phyloP scores from a whole-genome alignment of 2,113 vertebrate species.

The Nothocercus nigrocapillus region DNA sequence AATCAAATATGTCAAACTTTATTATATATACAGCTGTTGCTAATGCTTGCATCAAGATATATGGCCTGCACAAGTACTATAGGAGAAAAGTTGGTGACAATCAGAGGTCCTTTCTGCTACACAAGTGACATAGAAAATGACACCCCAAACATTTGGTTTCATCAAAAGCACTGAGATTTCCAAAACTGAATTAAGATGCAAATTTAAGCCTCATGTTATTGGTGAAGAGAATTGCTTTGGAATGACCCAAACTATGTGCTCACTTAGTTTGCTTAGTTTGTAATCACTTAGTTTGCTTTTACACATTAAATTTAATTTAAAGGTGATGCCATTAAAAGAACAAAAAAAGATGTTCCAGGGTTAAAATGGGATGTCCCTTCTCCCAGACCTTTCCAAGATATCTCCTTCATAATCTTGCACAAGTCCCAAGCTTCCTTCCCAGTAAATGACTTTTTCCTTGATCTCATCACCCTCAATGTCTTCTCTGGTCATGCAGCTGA shows the following conservation, averaged over 20 bases:
- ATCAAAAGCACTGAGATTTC: neutral
- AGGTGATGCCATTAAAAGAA: neutral
- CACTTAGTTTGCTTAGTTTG: neutral
- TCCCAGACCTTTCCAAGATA: neutral
- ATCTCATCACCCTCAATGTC: neutral
- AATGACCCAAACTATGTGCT: neutral
- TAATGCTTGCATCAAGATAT: neutral
- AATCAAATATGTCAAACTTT: neutral
- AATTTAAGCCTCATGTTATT: conserved; percentile 4
- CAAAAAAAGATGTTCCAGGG: neutral
- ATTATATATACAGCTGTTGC: neutral
- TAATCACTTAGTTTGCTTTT: neutral
- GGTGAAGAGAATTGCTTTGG: neutral
- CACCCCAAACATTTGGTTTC: neutral
- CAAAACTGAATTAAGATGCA: neutral
- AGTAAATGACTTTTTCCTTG: neutral
- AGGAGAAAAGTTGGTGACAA: neutral
- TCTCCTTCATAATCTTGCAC: neutral
- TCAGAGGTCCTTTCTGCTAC: neutral
- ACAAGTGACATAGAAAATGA: neutral
- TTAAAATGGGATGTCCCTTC: neutral
- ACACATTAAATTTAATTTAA: neutral
- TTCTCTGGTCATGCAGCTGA: neutral
- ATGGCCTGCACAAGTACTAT: neutral
- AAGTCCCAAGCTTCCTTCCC: neutral